phyloP scores from a whole-genome alignment of 1,140 invertebrate species.

The Meloidogyne chitwoodi region DNA sequence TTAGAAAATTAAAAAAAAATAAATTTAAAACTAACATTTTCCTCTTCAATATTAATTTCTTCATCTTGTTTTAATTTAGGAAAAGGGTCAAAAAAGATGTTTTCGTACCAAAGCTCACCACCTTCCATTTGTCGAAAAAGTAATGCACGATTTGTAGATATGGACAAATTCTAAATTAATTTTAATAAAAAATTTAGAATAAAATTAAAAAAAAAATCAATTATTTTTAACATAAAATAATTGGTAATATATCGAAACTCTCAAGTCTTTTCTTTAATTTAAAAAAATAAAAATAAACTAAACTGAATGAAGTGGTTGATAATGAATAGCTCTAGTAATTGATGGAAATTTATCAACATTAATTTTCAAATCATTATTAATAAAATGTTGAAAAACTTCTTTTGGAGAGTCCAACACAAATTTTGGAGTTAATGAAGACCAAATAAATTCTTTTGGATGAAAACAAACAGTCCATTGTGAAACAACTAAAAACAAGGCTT shows the following conservation, averaged over 20 bases:
- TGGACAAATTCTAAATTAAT: neutral
- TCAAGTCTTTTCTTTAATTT: too few relatives aligned
- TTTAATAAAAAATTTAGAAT: neutral
- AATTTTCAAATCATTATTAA: neutral
- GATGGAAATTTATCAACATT: neutral
- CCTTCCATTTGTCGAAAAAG: constrained; percentile 30
- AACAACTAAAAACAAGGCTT: too few relatives aligned
- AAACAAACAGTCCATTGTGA: constrained; percentile 15
- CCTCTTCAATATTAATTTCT: neutral
- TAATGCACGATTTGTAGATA: constrained; percentile 4
- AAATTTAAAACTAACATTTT: neutral
- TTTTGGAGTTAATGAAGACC: constrained; percentile 16
- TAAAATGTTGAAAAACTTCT: neutral
- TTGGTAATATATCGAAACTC: too few relatives aligned
- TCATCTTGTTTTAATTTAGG: neutral
- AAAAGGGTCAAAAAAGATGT: constrained; percentile 21
- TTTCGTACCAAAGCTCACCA: constrained; percentile 19
- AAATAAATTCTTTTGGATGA: constrained; percentile 9
- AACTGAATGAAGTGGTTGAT: neutral
- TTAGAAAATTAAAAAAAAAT: neutral
- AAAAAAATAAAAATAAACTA: neutral
- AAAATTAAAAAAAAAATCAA: too few relatives aligned
- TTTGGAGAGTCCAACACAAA: neutral
- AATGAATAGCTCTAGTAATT: constrained; percentile 16
- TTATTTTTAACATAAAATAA: too few relatives aligned